Evolutionary conservation across 2,113 vertebrate species (phyloP).

Genomic region (Lanius collurio): DNA sequence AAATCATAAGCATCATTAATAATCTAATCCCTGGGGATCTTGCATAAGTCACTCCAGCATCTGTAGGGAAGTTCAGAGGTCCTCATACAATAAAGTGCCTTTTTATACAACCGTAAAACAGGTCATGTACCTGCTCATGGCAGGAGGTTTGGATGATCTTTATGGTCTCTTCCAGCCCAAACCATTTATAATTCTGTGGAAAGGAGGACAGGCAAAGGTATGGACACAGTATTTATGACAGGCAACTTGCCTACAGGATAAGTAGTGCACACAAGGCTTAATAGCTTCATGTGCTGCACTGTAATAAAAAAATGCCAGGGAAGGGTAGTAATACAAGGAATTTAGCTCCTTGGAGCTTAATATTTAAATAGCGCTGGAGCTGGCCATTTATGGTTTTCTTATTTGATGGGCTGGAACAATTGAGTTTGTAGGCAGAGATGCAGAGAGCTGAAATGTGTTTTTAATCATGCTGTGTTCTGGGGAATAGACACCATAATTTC

Average conservation of each 20-base stretch:
- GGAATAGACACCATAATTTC: background rate
- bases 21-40: background rate
- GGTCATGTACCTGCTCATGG: background rate
- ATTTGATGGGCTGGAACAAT: background rate
- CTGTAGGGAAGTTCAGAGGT: background rate
- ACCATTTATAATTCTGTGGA: background rate
- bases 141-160: background rate
- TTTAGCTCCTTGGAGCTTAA: background rate
- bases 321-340: background rate
- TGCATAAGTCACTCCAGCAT: background rate
- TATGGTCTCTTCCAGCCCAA: background rate
- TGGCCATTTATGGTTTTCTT: background rate
- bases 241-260: background rate
- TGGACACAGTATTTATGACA: background rate
- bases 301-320: background rate
- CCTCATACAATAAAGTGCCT: background rate
- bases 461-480: background rate
- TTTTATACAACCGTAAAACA: background rate
- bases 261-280: background rate
- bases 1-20: background rate
- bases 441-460: background rate
- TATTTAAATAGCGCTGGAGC: background rate
- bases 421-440: background rate
- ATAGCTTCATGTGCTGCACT: accelerated
- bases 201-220: background rate